A percentile compares a stretch with the other conserved stretches of the same genome.
Conservation (phyloP, 2,113 vertebrate genomes). For the Dolichallabes microphthalmus region DNA sequence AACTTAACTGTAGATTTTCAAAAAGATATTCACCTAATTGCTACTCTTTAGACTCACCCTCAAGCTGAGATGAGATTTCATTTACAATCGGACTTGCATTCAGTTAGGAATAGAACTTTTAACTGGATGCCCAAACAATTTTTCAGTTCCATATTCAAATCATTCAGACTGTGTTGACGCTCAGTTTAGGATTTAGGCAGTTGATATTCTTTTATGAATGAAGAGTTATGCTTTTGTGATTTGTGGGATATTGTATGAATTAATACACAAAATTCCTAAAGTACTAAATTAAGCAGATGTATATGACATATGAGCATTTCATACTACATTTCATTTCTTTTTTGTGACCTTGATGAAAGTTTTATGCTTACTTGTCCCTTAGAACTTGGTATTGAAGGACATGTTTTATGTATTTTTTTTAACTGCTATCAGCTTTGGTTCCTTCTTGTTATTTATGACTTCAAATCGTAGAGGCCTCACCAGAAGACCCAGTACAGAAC, state of each 20-base stretch:
- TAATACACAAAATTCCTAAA: neutral
- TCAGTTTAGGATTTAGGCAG: neutral
- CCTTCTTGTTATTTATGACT: neutral
- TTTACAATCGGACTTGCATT: neutral
- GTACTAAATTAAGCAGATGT: neutral
- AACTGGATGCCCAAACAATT: neutral
- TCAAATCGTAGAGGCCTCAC: neutral
- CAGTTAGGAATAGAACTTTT: neutral
- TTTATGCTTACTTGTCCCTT: neutral
- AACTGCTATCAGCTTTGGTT: neutral
- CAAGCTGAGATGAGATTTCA: neutral
- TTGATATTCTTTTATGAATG: neutral
- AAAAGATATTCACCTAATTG: neutral
- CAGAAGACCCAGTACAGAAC: neutral
- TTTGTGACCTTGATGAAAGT: neutral
- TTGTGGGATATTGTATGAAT: neutral
- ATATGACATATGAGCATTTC: neutral
- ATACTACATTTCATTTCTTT: neutral
- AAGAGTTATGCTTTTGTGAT: neutral
- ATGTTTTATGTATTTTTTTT: neutral
- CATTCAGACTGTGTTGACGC: neutral
- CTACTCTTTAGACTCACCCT: neutral
- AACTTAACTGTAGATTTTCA: neutral
- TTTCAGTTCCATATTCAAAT: neutral
- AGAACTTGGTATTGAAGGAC: neutral